Conservation (phyloP, 1,140 invertebrate genomes). For the Hermatobates lingyangjiaoensis region DNA sequence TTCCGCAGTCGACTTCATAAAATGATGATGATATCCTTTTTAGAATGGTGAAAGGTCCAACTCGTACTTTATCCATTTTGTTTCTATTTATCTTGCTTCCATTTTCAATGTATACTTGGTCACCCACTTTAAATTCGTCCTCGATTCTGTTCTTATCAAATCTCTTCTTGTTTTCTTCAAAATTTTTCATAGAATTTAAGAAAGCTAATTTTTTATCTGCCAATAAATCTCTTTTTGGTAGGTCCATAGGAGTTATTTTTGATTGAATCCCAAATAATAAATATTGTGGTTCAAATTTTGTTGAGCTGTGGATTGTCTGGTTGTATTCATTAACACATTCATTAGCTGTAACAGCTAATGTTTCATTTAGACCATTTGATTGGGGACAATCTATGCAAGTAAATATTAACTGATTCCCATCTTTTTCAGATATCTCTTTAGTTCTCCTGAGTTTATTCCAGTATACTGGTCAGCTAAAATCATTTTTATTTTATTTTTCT, state of each 20-base stretch:
- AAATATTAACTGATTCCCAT: neutral
- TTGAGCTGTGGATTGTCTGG: slow-evolving; percentile 15
- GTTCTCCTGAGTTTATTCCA: neutral
- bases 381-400: slow-evolving; percentile 5
- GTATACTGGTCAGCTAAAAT: slow-evolving; percentile 1
- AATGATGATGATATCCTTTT: too few relatives aligned
- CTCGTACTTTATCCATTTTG: too few relatives aligned
- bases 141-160: too few relatives aligned
- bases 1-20: too few relatives aligned
- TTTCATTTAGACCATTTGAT: slow-evolving; percentile 7
- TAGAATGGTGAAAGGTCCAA: too few relatives aligned
- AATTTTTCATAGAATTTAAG: too few relatives aligned
- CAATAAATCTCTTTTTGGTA: neutral
- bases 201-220: too few relatives aligned
- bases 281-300: slow-evolving; percentile 15
- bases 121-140: too few relatives aligned
- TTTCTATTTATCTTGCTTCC: too few relatives aligned
- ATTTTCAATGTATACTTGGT: too few relatives aligned
- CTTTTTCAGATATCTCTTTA: neutral
- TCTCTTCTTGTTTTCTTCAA: too few relatives aligned
- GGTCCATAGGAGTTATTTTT: neutral
- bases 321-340: slow-evolving; percentile 16
- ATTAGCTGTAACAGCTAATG: slow-evolving; percentile 9
- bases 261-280: slow-evolving; percentile 8
- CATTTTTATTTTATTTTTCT: slow-evolving; percentile 1